Evolutionary conservation across 2,113 vertebrate species (phyloP).

Genomic region (Ifrita kowaldi): DNA sequence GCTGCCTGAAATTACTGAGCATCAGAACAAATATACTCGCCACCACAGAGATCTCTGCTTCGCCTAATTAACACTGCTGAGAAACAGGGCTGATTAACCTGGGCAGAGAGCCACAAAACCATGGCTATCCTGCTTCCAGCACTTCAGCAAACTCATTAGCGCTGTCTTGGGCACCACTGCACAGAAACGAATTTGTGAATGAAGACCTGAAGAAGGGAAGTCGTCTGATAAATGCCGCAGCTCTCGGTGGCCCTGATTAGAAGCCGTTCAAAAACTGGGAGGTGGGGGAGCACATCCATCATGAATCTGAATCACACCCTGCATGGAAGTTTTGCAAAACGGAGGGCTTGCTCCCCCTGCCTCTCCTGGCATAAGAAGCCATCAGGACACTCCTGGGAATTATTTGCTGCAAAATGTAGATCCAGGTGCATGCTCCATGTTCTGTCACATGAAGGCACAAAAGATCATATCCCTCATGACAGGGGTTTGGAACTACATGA

Average conservation of each 20-base stretch:
- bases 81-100: conserved; percentile 50
- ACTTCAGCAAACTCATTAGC: conserved; percentile 14
- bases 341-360: background rate
- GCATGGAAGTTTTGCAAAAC: background rate
- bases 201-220: conserved; percentile 14
- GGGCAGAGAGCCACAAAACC: conserved; percentile 39
- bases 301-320: background rate
- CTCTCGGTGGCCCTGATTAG: background rate
- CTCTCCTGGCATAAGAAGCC: background rate
- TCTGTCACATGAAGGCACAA: background rate
- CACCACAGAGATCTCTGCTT: conserved; percentile 21
- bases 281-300: background rate
- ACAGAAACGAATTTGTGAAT: conserved; percentile 5
- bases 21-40: background rate
- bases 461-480: background rate
- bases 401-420: background rate
- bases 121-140: conserved; percentile 14
- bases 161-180: conserved; percentile 5
- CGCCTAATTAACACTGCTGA: conserved; percentile 50
- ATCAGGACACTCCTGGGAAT: background rate
- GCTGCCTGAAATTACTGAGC: background rate
- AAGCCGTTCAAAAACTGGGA: background rate
- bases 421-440: background rate
- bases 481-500: background rate
- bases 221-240: background rate